phyloP scores from a whole-genome alignment of 2,797 vertebrate species.

The Protonibea diacanthus region DNA sequence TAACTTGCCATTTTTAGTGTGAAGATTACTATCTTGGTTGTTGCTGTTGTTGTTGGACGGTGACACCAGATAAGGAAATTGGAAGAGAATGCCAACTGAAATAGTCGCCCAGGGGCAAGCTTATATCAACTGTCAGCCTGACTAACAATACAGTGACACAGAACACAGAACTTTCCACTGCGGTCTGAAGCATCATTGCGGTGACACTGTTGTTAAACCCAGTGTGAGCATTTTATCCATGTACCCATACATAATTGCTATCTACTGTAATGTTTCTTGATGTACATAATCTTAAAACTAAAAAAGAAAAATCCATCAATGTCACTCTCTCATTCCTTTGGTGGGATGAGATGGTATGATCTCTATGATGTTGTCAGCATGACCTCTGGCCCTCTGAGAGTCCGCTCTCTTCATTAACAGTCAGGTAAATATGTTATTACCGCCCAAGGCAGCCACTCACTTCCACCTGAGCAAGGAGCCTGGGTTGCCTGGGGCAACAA shows the following conservation, averaged over 20 bases:
- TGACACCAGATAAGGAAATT: too few species aligned
- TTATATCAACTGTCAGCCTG: too few species aligned
- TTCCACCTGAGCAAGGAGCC: constrained; percentile 42
- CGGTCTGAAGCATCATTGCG: not conserved
- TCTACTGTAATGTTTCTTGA: not conserved
- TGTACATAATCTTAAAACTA: not conserved
- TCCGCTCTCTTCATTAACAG: constrained; percentile 55
- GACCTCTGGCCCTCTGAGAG: constrained; percentile 38
- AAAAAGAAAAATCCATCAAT: not conserved
- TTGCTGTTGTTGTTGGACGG: too few species aligned
- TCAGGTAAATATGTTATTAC: constrained; percentile 63
- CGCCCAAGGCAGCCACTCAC: constrained; percentile 62
- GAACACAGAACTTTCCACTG: not conserved
- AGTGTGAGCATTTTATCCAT: not conserved
- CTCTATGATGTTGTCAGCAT: not conserved
- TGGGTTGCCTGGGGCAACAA: constrained; percentile 61
- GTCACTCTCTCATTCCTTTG: not conserved
- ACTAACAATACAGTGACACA: not conserved
- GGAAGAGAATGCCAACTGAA: too few species aligned
- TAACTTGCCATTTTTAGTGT: too few species aligned
- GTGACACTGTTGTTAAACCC: not conserved
- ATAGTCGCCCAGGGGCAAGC: too few species aligned
- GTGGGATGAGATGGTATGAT: not conserved
- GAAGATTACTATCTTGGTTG: too few species aligned
- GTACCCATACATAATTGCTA: not conserved